Evolutionary conservation across 2,113 vertebrate species (phyloP).

Genomic region (Picathartes gymnocephalus): DNA sequence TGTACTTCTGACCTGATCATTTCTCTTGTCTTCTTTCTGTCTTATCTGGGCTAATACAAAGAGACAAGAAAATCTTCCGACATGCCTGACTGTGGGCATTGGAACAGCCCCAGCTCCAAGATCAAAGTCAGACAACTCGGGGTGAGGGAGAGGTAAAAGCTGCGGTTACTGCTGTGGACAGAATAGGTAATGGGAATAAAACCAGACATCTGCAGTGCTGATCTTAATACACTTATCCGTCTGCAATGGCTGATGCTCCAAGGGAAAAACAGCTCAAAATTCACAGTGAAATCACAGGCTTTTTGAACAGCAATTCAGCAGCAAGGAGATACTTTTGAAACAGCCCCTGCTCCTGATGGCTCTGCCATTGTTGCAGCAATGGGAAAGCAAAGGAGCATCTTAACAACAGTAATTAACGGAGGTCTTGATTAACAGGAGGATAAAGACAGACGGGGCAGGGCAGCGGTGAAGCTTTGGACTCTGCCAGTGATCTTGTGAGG

Average conservation of each 20-base stretch:
- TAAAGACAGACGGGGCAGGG: background rate
- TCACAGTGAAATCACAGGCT: accelerated
- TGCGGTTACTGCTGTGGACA: background rate
- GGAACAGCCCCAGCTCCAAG: background rate
- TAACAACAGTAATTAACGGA: background rate
- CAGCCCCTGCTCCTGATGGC: background rate
- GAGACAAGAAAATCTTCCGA: background rate
- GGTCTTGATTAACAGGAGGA: background rate
- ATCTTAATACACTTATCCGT: background rate
- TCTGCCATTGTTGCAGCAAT: background rate
- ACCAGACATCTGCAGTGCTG: background rate
- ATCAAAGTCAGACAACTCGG: background rate
- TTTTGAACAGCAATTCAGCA: background rate
- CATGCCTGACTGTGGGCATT: background rate
- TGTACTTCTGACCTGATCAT: background rate
- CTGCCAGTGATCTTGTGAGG: background rate
- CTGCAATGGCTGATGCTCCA: background rate
- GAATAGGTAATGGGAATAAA: background rate
- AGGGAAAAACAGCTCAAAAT: background rate
- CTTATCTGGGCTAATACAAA: background rate
- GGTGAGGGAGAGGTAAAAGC: background rate
- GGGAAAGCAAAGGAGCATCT: background rate
- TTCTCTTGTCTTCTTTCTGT: background rate
- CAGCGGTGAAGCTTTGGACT: background rate
- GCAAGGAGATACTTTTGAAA: background rate